Conservation (phyloP, 2,797 vertebrate genomes). For the Margarornis squamiger region DNA sequence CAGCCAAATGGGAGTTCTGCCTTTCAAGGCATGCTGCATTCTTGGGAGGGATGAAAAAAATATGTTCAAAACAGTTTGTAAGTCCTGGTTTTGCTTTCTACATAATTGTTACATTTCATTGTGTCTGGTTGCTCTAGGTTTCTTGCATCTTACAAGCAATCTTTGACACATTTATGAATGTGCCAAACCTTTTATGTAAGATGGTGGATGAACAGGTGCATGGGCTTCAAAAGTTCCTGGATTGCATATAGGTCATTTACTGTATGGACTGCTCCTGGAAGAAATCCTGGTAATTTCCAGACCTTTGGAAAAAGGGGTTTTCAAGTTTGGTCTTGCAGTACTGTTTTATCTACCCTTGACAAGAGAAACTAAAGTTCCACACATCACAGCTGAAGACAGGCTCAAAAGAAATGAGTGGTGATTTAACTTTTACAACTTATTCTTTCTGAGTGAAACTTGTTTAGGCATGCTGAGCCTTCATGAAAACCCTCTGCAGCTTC, state of each 20-base stretch:
- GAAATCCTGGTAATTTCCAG: not conserved
- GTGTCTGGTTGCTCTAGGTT: not conserved
- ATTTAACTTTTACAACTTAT: conserved; percentile 65
- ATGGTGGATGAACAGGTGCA: not conserved
- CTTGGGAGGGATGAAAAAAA: not conserved
- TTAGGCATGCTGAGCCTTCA: conserved; percentile 57
- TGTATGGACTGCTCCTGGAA: not conserved
- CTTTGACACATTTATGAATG: not conserved
- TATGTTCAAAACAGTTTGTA: not conserved
- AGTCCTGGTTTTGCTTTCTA: not conserved
- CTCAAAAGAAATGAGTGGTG: conserved; percentile 40
- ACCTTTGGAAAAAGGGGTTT: not conserved
- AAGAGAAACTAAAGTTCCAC: conserved; percentile 26
- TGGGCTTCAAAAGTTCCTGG: not conserved
- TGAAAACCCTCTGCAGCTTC: conserved; percentile 55
- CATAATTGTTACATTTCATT: not conserved
- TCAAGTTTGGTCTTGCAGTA: not conserved
- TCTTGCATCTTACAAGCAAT: not conserved
- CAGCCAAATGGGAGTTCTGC: not conserved
- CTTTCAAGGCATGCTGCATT: not conserved
- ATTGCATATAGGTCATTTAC: not conserved
- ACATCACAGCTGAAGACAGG: conserved; percentile 60
- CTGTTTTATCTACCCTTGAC: not conserved
- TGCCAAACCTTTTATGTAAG: not conserved
- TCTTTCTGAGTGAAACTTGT: conserved; percentile 62